Conservation (phyloP, 2,888 invertebrate genomes). For the Omphaloscelis lunosa region DNA sequence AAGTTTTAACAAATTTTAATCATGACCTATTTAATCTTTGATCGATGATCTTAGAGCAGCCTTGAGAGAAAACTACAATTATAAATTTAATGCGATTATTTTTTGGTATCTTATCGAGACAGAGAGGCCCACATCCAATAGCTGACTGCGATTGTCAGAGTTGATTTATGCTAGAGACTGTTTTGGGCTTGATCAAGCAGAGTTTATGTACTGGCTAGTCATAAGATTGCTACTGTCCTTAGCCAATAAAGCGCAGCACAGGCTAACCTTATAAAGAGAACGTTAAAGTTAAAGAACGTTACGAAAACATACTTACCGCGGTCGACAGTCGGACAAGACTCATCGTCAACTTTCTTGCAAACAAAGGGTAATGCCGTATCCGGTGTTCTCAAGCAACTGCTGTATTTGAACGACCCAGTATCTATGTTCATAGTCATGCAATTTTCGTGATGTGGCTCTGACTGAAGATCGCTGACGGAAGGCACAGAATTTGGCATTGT, state of each 20-base stretch:
- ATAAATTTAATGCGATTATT: too few relatives aligned
- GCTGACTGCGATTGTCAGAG: too few relatives aligned
- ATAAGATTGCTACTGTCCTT: neutral
- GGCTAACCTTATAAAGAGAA: too few relatives aligned
- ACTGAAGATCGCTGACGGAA: neutral
- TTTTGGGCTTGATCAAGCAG: neutral
- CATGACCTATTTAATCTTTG: too few relatives aligned
- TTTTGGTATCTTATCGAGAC: too few relatives aligned
- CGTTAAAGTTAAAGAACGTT: too few relatives aligned
- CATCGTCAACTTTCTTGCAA: constrained; percentile 66
- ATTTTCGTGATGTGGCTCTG: neutral
- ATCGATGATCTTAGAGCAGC: too few relatives aligned
- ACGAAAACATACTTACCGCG: constrained; percentile 46
- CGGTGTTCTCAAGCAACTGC: constrained; percentile 24
- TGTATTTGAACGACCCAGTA: constrained; percentile 45
- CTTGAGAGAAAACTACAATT: too few relatives aligned
- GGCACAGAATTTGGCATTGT: neutral
- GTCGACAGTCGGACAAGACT: constrained; percentile 69
- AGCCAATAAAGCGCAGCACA: neutral
- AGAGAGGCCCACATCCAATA: too few relatives aligned
- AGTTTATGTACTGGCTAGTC: neutral
- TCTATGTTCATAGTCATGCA: constrained; percentile 64
- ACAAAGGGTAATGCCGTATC: constrained; percentile 51
- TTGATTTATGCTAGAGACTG: neutral
- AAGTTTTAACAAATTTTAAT: too few relatives aligned